These are phyloP conservation scores for Brachyptera putata DNA, from an alignment of 2,888 invertebrate genomes.

Conservation along the genomic window DNA sequence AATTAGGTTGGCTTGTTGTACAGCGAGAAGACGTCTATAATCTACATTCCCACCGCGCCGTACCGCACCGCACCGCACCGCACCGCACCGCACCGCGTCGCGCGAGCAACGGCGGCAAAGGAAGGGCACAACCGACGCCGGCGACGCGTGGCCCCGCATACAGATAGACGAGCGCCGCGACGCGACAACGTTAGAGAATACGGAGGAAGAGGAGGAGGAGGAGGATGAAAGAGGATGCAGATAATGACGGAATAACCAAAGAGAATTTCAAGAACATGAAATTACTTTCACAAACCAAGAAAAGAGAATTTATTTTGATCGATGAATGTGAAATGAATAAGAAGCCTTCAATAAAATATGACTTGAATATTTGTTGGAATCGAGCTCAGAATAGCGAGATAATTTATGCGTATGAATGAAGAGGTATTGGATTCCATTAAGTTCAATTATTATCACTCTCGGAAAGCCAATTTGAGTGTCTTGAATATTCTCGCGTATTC, in stretches of 20 bases:
- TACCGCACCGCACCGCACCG: too few species aligned
- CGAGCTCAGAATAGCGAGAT: too few species aligned
- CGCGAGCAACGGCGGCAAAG: background rate
- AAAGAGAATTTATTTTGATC: background rate
- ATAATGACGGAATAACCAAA: background rate
- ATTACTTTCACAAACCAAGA: background rate
- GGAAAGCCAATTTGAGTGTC: too few species aligned
- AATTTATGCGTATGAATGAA: too few species aligned
- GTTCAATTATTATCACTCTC: too few species aligned
- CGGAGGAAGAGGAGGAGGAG: background rate
- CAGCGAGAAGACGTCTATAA: background rate
- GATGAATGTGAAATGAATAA: background rate
- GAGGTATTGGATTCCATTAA: too few species aligned
- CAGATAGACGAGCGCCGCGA: background rate
- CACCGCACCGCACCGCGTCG: background rate
- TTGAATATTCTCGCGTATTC: too few species aligned
- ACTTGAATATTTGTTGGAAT: too few species aligned
- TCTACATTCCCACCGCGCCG: too few species aligned
- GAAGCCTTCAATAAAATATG: too few species aligned
- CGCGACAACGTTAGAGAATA: background rate
- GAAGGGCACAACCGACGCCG: background rate
- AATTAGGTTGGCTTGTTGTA: constrained; percentile 18
- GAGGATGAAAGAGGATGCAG: constrained; percentile 4
- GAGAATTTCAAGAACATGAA: background rate
- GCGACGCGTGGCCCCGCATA: background rate